Evolutionary conservation across 2,888 invertebrate species (phyloP).

Genomic region (Macaria notata): DNA sequence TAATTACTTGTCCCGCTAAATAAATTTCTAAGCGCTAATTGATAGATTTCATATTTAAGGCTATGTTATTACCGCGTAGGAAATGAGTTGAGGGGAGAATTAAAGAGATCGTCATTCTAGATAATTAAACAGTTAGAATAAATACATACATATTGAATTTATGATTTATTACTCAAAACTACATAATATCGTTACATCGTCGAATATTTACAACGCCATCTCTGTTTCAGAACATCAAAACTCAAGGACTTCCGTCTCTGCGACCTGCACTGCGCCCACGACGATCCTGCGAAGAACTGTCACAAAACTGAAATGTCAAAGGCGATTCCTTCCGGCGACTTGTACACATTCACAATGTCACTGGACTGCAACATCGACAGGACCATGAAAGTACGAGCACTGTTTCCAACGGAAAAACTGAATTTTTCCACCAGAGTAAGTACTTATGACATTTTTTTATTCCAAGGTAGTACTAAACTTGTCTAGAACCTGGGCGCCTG

Average conservation of each 20-base stretch:
- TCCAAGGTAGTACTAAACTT: neutral
- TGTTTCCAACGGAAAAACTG: conserved; percentile 48
- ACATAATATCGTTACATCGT: too few relatives aligned
- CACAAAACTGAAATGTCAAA: conserved; percentile 55
- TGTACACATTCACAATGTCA: conserved; percentile 57
- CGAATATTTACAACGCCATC: neutral
- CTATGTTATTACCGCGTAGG: too few relatives aligned
- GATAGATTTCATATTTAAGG: too few relatives aligned
- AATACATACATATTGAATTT: too few relatives aligned
- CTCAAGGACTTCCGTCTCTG: conserved; percentile 68
- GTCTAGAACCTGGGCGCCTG: too few relatives aligned
- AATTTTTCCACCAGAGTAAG: conserved; percentile 33
- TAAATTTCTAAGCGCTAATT: too few relatives aligned
- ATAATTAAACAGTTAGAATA: too few relatives aligned
- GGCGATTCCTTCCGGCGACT: conserved; percentile 44
- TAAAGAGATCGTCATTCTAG: too few relatives aligned
- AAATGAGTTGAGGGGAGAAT: too few relatives aligned
- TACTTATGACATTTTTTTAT: neutral
- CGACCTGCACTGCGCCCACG: conserved; percentile 59
- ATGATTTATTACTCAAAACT: too few relatives aligned
- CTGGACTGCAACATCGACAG: conserved; percentile 66
- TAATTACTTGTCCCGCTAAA: too few relatives aligned
- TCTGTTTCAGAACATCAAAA: conserved; percentile 53
- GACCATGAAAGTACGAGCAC: conserved; percentile 55
- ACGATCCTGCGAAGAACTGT: conserved; percentile 48